Evolutionary conservation across 30 jellyfish, hydroid and myxozoan species (phyloP), one percentile per base, ranked within the genome.

Genomic region (Aurelia coerulea): DNA sequence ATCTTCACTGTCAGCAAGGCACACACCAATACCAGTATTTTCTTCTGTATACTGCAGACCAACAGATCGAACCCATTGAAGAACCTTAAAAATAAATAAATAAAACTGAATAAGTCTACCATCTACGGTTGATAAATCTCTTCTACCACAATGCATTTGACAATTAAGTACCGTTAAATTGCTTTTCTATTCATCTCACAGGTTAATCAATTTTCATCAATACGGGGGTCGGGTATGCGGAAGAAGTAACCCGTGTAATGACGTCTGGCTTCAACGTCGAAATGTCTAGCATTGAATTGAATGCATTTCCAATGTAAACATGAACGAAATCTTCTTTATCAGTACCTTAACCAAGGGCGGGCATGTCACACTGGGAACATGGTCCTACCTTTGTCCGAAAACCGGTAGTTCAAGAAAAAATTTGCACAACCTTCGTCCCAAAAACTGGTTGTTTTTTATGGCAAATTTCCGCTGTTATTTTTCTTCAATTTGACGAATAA

Each of bases 21-120:
- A 54, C 6, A 53, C 89, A 16, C 98, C 98, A 74, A 92, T 92
- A 42, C 97, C 92, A 5, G 90, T 10, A 62, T 64, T 37, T 62
- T 80, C 87, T 10, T 68, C 56, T 29, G 87, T 42, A 62, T 75
- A 86, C 62, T 18, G 33, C 0, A 19, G 58, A 12, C 98, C 98
- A 92, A 56, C 81, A 7, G 76, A 80, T 68, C 83, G 79, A 16
- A 92, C 78, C 90, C 88, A 86, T 56, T 80, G 51, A 82, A 86
- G 60, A 31, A 92, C 93, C 98, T 92, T 71, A 4, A 71, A 42
- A 15, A 88, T 50, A 33, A 76, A 69, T 37, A 49, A 35, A 46
- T 46, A 46, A 46, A 46, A 7, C 8, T 1, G 9, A 77, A 0
- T 11, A 42, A 34, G 46, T 17, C 68, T 53, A 19, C 56, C 15